phyloP scores from a whole-genome alignment of 2,888 invertebrate genomes.

The Ligdia adustata region DNA sequence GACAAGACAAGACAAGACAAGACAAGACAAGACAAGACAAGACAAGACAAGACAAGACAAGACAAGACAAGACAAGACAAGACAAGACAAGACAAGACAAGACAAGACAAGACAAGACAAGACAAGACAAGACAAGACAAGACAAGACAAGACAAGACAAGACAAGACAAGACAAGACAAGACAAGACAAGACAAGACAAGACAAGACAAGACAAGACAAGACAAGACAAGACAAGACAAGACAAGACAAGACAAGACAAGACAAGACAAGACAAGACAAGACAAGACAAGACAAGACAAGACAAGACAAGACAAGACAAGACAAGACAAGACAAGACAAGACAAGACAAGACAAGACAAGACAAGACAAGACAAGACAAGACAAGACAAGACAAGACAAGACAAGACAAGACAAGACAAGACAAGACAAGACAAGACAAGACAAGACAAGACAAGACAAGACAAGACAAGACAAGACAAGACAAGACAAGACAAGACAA shows the following conservation, averaged over 20 bases:
- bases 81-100: too few species aligned
- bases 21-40: too few species aligned
- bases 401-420: slow-evolving; percentile 2
- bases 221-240: slow-evolving; percentile 3
- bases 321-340: too few species aligned
- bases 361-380: too few species aligned
- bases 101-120: neutral
- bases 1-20: too few species aligned
- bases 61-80: too few species aligned
- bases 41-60: too few species aligned
- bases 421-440: slow-evolving; percentile 6
- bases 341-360: too few species aligned
- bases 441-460: slow-evolving; percentile 7
- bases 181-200: slow-evolving; percentile 1
- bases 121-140: neutral
- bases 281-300: slow-evolving; percentile 7
- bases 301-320: slow-evolving; percentile 1
- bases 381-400: too few species aligned
- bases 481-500: slow-evolving; percentile 7
- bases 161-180: slow-evolving; percentile 1
- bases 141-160: slow-evolving; percentile 1
- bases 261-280: slow-evolving; percentile 9
- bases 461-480: slow-evolving; percentile 7
- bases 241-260: slow-evolving; percentile 8
- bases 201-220: slow-evolving; percentile 1